Percentiles rank a stretch among this genome's conserved stretches.
Evolutionary conservation across 2,888 invertebrate genomes (phyloP).

Genomic region (Aphrophora alni): DNA sequence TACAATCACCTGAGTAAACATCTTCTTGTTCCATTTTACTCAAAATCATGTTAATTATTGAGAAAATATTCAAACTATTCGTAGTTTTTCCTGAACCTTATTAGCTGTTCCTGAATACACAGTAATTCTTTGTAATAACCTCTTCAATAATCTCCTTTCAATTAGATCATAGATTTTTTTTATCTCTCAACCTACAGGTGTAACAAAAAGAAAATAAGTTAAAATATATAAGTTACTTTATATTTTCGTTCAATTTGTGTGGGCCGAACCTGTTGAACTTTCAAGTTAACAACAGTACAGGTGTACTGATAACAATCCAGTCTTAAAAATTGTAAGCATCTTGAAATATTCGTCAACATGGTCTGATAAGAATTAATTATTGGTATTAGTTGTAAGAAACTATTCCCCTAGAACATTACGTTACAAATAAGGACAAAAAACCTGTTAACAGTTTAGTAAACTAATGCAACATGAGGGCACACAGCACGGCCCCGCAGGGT

Average conservation of each 20-base stretch:
- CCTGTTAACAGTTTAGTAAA: conserved; percentile 2
- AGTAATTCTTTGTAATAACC: too few relatives aligned
- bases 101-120: too few relatives aligned
- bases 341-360: background rate
- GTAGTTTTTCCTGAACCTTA: too few relatives aligned
- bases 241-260: background rate
- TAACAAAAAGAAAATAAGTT: too few relatives aligned
- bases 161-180: too few relatives aligned
- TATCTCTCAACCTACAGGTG: too few relatives aligned
- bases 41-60: too few relatives aligned
- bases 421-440: background rate
- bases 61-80: too few relatives aligned
- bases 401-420: background rate
- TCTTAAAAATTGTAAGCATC: background rate
- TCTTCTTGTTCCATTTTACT: too few relatives aligned
- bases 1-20: too few relatives aligned
- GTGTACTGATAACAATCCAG: background rate
- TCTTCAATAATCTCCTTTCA: too few relatives aligned
- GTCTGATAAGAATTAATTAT: background rate
- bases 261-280: background rate
- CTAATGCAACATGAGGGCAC: background rate
- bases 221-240: too few relatives aligned
- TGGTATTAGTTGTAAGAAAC: background rate
- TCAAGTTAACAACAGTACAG: background rate
- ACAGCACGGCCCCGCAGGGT: background rate